Evolutionary conservation across 2,113 vertebrate genomes (phyloP), one percentile per base, ranked within the genome.

Genomic region (Arothron firmamentum): DNA sequence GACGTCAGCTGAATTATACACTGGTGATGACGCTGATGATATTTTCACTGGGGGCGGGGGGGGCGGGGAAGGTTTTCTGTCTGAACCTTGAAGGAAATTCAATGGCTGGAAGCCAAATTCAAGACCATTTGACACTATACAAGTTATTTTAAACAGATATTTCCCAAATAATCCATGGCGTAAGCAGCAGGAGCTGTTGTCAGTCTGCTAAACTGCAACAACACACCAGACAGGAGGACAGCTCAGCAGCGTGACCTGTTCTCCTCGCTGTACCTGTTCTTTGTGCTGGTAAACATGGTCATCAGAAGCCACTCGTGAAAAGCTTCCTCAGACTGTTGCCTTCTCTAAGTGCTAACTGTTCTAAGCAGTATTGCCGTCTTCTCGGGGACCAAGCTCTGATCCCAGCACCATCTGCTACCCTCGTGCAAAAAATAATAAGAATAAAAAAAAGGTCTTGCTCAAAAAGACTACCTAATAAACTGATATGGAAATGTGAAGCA

Each of bases 401-500:
- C 75, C 77, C 67, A 55, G 66, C 61, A 58, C 52, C 16, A 19
- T 57, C 67, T 70, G 45, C 65, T 47, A 6, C 14, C 16, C n/a
- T n/a, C 13, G 16, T 47, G 15, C 6, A 17, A 63, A 71, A 74
- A 82, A 70, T 0, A 85, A 83, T 73, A 74, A 81, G 64, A 81
- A 66, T 82, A 74, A 81, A 82, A 79, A 77, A 76, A 79, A 77
- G 77, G 66, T 57, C 68, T 67, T 61, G 72, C 77, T 82, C 58
- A 71, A 68, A 70, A 68, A 57, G 73, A 81, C 62, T 67, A 60
- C 74, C 65, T 55, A 77, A 68, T 67, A 75, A 80, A 81, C 80
- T 62, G 1, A 47, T n/a, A n/a, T 68, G 67, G 69, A 70, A 70
- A 85, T 78, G 77, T 82, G 66, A 85, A 88, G 84, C 81, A 84